These are phyloP conservation scores for Malthinus flaveolus DNA, from an alignment of 2,888 invertebrate genomes.

Conservation along the genomic window DNA sequence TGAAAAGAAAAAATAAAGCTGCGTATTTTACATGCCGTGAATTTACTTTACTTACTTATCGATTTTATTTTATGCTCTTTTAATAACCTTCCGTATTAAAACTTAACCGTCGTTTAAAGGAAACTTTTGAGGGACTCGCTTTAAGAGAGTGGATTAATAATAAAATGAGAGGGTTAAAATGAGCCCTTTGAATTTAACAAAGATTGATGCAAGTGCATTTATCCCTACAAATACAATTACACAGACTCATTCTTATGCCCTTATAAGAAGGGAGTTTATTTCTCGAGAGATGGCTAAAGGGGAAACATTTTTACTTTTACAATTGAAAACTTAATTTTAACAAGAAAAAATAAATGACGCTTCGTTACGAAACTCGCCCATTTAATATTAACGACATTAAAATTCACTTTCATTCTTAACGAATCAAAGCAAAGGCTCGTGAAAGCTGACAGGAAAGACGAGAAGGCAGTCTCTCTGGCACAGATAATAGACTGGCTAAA, in stretches of 20 bases:
- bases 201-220: constrained; percentile 10
- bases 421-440: no score
- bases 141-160: not conserved
- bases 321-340: no score
- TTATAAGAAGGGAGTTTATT: not conserved
- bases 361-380: no score
- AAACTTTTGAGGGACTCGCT: not conserved
- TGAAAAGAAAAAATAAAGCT: constrained; percentile 8
- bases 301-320: no score
- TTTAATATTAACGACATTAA: no score
- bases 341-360: no score
- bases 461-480: no score
- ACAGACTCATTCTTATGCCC: no score
- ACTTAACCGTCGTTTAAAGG: not conserved
- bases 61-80: not conserved
- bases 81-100: not conserved
- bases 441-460: no score
- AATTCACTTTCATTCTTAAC: no score
- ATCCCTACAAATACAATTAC: constrained; percentile 4
- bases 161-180: constrained; percentile 1
- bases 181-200: not conserved
- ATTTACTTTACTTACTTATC: constrained; percentile 18
- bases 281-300: not conserved
- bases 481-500: no score
- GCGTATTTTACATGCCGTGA: constrained; percentile 24